A percentile compares a stretch with the other conserved stretches of the same genome.
Conservation (phyloP, 2,888 invertebrate genomes). For the Yponomeuta plumbellus region DNA sequence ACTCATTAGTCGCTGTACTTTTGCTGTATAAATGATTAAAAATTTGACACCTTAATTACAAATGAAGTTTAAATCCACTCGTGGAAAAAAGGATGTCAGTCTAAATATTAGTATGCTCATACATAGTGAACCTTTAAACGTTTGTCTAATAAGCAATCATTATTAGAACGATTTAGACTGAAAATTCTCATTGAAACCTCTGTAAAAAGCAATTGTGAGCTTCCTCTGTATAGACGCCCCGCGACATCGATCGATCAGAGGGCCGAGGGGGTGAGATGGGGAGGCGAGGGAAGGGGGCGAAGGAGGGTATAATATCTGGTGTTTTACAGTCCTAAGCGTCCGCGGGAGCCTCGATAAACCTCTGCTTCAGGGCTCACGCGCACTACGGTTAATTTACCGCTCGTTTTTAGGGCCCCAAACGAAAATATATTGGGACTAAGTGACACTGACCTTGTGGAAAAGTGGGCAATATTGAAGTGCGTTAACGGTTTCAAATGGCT, state of each 20-base stretch:
- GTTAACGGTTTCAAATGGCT: too few relatives aligned
- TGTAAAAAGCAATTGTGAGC: not conserved
- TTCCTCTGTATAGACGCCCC: conserved; percentile 16
- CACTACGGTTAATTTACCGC: not conserved
- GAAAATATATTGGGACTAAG: not conserved
- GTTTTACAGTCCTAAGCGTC: conserved; percentile 44
- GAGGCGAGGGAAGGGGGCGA: conserved; percentile 25
- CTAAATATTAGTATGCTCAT: too few relatives aligned
- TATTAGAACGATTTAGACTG: too few relatives aligned
- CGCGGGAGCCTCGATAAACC: conserved; percentile 35
- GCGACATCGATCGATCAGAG: conserved; percentile 30
- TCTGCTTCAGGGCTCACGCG: conserved; percentile 14
- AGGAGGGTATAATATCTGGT: conserved; percentile 34
- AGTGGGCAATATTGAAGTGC: too few relatives aligned
- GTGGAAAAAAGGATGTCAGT: too few relatives aligned
- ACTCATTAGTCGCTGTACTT: too few relatives aligned
- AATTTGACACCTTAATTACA: too few relatives aligned
- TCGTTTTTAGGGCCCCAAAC: not conserved
- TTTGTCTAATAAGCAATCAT: too few relatives aligned
- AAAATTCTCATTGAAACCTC: not conserved
- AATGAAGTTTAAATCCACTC: too few relatives aligned
- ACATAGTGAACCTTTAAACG: too few relatives aligned
- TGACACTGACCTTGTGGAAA: not conserved
- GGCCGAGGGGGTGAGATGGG: conserved; percentile 48
- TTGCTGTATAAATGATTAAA: too few relatives aligned